These are phyloP conservation scores for Spheniscus humboldti DNA, from an alignment of 2,797 vertebrate species.

Conservation along the genomic window DNA sequence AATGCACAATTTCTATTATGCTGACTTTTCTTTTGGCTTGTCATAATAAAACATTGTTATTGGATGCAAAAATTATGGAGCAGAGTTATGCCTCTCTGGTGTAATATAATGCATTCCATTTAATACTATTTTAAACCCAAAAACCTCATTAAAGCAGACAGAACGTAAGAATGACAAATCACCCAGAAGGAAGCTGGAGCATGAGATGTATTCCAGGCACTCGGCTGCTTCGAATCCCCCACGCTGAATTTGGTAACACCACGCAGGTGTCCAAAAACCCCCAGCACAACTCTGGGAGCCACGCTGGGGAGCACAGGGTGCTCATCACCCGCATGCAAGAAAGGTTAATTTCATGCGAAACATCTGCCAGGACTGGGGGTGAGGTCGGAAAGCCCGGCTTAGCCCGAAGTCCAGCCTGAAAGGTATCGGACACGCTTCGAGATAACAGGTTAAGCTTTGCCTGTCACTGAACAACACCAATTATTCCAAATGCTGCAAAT, in stretches of 20 bases:
- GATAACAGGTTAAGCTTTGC: not conserved
- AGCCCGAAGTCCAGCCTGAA: not conserved
- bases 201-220: not conserved
- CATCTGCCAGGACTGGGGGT: not conserved
- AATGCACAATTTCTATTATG: not conserved
- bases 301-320: not conserved
- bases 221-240: not conserved
- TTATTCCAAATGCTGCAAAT: accelerated
- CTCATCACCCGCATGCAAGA: accelerated
- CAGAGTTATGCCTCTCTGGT: conserved; percentile 58
- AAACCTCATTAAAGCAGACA: conserved; percentile 58
- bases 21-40: not conserved
- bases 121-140: conserved; percentile 69
- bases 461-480: accelerated
- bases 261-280: accelerated
- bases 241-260: accelerated
- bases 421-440: not conserved
- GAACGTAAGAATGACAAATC: conserved; percentile 50
- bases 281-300: not conserved
- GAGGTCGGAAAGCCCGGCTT: not conserved
- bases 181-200: not conserved
- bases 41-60: conserved; percentile 66
- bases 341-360: not conserved
- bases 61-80: conserved; percentile 58
- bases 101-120: conserved; percentile 61